Base-by-base conservation (phyloP, 2,888 invertebrate species). In the Mayetiola destructor region DNA sequence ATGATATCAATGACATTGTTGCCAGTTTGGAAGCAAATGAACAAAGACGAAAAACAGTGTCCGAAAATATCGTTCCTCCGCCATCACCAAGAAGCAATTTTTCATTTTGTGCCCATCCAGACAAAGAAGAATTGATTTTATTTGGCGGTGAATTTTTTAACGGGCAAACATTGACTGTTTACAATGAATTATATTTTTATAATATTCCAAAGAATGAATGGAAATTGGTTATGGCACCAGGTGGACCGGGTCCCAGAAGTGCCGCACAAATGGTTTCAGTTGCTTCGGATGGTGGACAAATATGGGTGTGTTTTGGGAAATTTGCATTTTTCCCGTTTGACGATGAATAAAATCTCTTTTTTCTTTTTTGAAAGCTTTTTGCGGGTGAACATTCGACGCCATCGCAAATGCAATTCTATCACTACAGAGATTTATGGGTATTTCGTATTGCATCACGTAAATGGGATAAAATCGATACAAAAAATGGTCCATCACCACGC, bases 311-410 rank as follows among this genome's bases (percentile, higher is more conserved):
- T 53, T 6, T 16, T 35, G 21, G 18, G 10, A 20, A 55, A n/a
- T 36, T 27, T 48, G 16, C n/a, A 21, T 6, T 3, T 14, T 36
- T 18, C 2, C 6, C 23, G 37, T 16, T 37, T 56, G n/a, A 18
- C 29, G 12, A 39, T 18, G 21, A n/a, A 20, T 29, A 20, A 9
- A 27, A 48, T 14, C 23, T 27, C 18, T 52, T 18, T 52, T 59
- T 27, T 18, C 14, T 20, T 20, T 59, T 59, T 5, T 18, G 8
- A 30, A 30, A 71, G 72, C n/a, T 72, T 53, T 94, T 93, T 75
- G 95, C 94, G 8, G 95, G 95, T 1, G 94, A 95, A 74, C 93
- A 85, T 73, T 85, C 90, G 3, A 92, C 89, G 66, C 88, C 88
- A 0, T 82, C 87, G 0, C 91, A 93, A 67, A 82, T 87, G 18